Conservation (phyloP, 2,113 vertebrate species). For the Grus americana region DNA sequence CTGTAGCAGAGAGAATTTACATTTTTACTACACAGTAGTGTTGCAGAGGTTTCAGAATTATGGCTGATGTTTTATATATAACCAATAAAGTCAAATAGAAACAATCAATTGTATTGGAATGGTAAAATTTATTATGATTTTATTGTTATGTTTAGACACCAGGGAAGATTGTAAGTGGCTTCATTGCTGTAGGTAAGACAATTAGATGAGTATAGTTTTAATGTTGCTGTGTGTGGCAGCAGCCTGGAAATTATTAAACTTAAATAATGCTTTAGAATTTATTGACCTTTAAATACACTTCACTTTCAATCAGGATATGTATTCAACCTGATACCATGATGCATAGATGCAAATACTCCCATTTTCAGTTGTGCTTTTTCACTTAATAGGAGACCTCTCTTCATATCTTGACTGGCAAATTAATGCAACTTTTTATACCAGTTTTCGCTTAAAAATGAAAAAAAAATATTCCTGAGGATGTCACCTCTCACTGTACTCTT, state of each 20-base stretch:
- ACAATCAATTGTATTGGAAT: background rate
- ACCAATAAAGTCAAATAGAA: background rate
- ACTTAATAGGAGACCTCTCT: background rate
- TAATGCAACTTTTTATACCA: constrained; percentile 28
- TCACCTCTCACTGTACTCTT: background rate
- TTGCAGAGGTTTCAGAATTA: background rate
- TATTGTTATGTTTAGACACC: background rate
- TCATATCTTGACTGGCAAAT: background rate
- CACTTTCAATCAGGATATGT: background rate
- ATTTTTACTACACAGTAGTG: background rate
- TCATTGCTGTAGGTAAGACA: background rate
- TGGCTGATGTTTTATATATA: background rate
- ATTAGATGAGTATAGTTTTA: background rate
- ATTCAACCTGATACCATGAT: background rate
- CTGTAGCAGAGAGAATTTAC: background rate
- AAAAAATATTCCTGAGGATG: background rate
- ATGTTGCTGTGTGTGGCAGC: background rate
- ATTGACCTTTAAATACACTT: background rate
- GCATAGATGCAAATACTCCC: background rate
- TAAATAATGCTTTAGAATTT: background rate
- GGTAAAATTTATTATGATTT: background rate
- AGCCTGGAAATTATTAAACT: background rate
- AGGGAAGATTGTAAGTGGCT: background rate
- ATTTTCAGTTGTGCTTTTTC: background rate
- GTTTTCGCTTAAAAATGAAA: background rate